These are phyloP conservation scores for Pelobates fuscus DNA, from an alignment of 2,113 vertebrate species.

Conservation along the genomic window DNA sequence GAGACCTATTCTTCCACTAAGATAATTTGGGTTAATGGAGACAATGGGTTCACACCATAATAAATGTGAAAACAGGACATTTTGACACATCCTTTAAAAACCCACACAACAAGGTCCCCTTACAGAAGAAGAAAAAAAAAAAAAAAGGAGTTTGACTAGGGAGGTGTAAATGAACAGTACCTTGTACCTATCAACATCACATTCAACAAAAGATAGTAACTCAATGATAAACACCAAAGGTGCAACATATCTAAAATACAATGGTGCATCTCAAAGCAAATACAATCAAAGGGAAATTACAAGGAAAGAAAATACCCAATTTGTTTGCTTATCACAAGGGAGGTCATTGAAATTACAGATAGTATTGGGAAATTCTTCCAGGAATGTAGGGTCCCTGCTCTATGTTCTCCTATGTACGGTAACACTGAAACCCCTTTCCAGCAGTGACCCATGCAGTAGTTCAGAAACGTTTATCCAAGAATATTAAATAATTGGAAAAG, in stretches of 20 bases:
- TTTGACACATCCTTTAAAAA: conserved; percentile 53
- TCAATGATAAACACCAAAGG: conserved; percentile 37
- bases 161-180: conserved; percentile 56
- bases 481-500: too few relatives aligned
- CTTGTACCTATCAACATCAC: not conserved
- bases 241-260: conserved; percentile 22
- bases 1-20: conserved; percentile 72
- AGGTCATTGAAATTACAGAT: conserved; percentile 3
- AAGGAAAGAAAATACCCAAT: conserved; percentile 19
- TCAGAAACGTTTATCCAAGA: too few relatives aligned
- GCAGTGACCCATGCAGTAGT: too few relatives aligned
- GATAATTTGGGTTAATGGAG: conserved; percentile 82
- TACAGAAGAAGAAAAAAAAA: not conserved
- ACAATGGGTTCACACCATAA: conserved; percentile 64
- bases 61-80: accelerated
- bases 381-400: not conserved
- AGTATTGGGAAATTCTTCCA: not conserved
- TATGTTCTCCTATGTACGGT: not conserved
- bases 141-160: conserved; percentile 27
- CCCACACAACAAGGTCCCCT: not conserved
- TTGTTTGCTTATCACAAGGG: not conserved
- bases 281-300: conserved; percentile 1
- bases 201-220: conserved; percentile 49
- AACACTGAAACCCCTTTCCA: not conserved
- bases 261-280: not conserved